A percentile compares a stretch with the other conserved stretches of the same genome.
These are phyloP conservation scores for Haliclona indistincta DNA, from an alignment of 37 sponge, comb jelly and placozoan genomes.

Conservation along the genomic window DNA sequence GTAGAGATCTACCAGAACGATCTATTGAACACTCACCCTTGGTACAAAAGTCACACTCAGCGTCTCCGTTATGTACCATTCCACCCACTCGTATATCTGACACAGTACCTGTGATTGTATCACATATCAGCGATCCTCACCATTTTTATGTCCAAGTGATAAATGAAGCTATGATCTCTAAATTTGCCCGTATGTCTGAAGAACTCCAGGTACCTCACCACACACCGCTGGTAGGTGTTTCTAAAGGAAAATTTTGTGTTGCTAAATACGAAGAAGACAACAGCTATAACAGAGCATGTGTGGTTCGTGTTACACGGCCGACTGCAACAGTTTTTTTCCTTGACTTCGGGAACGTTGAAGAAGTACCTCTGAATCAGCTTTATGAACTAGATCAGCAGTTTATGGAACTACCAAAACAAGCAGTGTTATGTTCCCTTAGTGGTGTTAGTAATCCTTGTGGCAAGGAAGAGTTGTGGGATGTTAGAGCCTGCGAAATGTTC, in stretches of 20 bases:
- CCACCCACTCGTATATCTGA: neutral
- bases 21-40: neutral
- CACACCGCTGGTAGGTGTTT: neutral
- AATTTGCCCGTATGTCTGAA: neutral
- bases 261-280: slow-evolving; percentile 39
- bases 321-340: slow-evolving; percentile 13
- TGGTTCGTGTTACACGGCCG: neutral
- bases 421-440: slow-evolving; percentile 45
- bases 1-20: neutral
- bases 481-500: slow-evolving; percentile 8
- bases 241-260: slow-evolving; percentile 38
- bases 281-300: slow-evolving; percentile 31
- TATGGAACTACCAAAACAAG: slow-evolving; percentile 26
- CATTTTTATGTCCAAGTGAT: slow-evolving; percentile 25
- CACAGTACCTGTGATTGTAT: slow-evolving; percentile 11
- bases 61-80: neutral
- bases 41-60: neutral
- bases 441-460: slow-evolving; percentile 19
- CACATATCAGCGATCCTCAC: slow-evolving; percentile 21
- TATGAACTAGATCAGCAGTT: slow-evolving; percentile 3
- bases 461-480: slow-evolving; percentile 5
- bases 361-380: neutral
- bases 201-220: neutral
- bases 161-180: neutral
- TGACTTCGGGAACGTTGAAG: slow-evolving; percentile 57